Percentiles rank a stretch among this genome's conserved stretches.
Conservation (phyloP, 2,113 vertebrate species). For the Morone saxatilis region DNA sequence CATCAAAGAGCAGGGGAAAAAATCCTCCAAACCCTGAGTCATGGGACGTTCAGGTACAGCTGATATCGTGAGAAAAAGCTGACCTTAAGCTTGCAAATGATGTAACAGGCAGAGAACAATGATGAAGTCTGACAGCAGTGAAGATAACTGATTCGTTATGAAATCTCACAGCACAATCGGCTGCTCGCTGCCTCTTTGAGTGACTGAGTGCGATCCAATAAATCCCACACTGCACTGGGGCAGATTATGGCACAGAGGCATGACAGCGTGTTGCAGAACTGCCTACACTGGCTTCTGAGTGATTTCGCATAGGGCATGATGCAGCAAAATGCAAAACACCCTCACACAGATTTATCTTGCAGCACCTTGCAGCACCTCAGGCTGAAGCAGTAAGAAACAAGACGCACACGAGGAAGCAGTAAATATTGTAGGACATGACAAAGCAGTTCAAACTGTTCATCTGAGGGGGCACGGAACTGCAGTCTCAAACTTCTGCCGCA, state of each 20-base stretch:
- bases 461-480: neutral
- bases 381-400: neutral
- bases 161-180: conserved; percentile 49
- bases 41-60: conserved; percentile 44
- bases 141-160: conserved; percentile 51
- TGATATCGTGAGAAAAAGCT: conserved; percentile 27
- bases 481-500: neutral
- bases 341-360: conserved; percentile 35
- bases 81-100: conserved; percentile 44
- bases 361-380: conserved; percentile 23
- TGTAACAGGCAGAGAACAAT: conserved; percentile 31
- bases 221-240: conserved; percentile 69
- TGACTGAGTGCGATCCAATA: conserved; percentile 51
- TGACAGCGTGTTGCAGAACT: conserved; percentile 40
- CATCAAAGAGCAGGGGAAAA: conserved; percentile 15
- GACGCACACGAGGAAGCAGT: neutral
- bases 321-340: conserved; percentile 63
- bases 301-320: conserved; percentile 45
- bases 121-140: conserved; percentile 43
- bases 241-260: conserved; percentile 44
- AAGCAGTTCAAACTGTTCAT: conserved; percentile 2
- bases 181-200: conserved; percentile 50
- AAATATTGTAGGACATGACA: neutral
- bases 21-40: conserved; percentile 36
- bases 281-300: conserved; percentile 34